These are phyloP conservation scores for Amphiduros pacificus DNA, from an alignment of 2,888 invertebrate species.

Conservation along the genomic window DNA sequence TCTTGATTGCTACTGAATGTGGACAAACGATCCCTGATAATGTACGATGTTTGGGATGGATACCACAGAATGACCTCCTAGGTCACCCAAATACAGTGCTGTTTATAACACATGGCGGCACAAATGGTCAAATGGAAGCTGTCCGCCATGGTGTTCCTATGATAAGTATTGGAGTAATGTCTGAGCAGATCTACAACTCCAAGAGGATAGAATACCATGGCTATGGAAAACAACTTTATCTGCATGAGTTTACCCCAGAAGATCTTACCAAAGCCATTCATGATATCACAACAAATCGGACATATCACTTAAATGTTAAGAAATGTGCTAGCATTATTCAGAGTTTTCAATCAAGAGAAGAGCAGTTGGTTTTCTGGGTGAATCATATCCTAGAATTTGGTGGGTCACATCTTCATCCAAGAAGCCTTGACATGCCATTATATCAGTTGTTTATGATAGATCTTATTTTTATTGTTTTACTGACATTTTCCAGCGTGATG, in stretches of 20 bases:
- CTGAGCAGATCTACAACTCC: constrained; percentile 2
- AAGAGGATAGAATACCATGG: background rate
- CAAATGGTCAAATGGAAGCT: constrained; percentile 4
- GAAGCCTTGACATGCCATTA: background rate
- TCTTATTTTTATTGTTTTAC: background rate
- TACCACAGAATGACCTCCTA: constrained; percentile 8
- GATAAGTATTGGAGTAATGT: background rate
- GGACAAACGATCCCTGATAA: constrained; percentile 3
- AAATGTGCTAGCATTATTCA: constrained; percentile 3
- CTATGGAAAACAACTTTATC: background rate
- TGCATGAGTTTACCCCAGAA: background rate
- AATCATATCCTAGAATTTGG: constrained; percentile 5
- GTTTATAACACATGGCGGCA: constrained; percentile 5
- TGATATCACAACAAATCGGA: background rate
- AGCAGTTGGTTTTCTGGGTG: constrained; percentile 3
- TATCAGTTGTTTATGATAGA: constrained; percentile 2
- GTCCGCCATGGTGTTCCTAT: background rate
- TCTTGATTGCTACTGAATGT: too few relatives aligned
- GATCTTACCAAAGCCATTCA: background rate
- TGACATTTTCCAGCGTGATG: too few relatives aligned
- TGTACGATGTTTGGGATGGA: background rate
- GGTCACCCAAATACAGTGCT: background rate
- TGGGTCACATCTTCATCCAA: background rate
- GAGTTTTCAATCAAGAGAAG: background rate
- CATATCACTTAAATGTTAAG: background rate